Conservation (phyloP, 2,888 invertebrate genomes). For the Adela reaumurella region DNA sequence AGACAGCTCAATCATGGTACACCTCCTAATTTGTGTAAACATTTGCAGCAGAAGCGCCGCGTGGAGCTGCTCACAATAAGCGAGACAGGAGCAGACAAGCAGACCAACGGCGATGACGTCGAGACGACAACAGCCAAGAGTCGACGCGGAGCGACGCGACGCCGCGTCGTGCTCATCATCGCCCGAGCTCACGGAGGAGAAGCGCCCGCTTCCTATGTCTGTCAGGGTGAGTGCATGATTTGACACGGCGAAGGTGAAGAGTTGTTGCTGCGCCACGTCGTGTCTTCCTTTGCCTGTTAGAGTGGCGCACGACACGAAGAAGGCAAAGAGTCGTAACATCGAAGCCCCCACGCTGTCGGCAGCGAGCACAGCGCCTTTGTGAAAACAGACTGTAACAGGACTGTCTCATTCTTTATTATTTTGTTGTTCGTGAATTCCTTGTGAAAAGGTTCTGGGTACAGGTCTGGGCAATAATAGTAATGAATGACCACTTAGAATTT, state of each 20-base stretch:
- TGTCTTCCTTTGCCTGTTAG: too few species aligned
- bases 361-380: too few species aligned
- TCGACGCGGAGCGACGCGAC: conserved; percentile 37
- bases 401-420: too few species aligned
- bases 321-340: too few species aligned
- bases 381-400: too few species aligned
- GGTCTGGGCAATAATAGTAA: background rate
- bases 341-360: too few species aligned
- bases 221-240: conserved; percentile 64
- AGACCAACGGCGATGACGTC: conserved; percentile 30
- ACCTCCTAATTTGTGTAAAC: background rate
- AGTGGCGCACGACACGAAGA: too few species aligned
- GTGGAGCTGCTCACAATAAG: conserved; percentile 86
- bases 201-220: conserved; percentile 89
- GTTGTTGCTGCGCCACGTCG: too few species aligned
- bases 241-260: too few species aligned
- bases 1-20: background rate
- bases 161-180: conserved; percentile 75
- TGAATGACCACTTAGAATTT: background rate
- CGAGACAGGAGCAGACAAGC: too few species aligned
- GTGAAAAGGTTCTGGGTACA: background rate
- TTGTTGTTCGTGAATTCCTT: too few species aligned
- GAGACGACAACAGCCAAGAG: conserved; percentile 50
- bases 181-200: conserved; percentile 92
- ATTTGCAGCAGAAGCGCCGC: conserved; percentile 81